These are phyloP conservation scores for Rhinolophus sinicus DNA, from an alignment of 2,113 vertebrate species.

Conservation along the genomic window DNA sequence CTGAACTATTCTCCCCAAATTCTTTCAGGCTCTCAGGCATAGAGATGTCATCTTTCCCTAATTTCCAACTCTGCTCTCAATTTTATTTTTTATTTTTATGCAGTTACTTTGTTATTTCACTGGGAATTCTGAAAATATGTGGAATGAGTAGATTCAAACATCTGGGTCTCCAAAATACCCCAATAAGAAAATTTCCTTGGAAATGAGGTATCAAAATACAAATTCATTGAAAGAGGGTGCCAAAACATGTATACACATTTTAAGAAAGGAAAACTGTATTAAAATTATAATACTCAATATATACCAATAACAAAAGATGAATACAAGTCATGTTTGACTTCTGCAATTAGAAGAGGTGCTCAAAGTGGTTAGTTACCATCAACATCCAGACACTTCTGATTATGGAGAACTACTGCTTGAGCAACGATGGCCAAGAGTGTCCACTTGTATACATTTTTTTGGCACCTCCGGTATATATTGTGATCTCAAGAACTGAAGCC, in stretches of 20 bases:
- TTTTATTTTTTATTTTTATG: background rate
- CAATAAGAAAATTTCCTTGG: background rate
- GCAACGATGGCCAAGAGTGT: no score
- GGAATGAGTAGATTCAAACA: background rate
- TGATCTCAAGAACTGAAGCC: background rate
- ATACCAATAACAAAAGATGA: no score
- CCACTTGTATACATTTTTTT: no score
- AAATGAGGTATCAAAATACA: background rate
- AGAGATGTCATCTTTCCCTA: background rate
- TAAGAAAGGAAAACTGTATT: no score
- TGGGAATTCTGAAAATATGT: background rate
- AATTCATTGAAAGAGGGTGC: background rate
- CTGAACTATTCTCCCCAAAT: background rate
- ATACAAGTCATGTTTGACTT: no score
- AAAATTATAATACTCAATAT: no score
- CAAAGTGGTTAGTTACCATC: no score
- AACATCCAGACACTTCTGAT: no score
- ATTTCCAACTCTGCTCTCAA: background rate
- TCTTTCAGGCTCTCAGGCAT: background rate
- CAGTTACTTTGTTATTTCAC: background rate
- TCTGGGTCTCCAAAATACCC: background rate
- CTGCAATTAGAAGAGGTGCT: no score
- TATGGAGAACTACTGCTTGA: no score
- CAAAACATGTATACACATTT: no score
- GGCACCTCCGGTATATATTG: background rate